Evolutionary conservation across 2,888 invertebrate genomes (phyloP).

Genomic region (Tipula unca): DNA sequence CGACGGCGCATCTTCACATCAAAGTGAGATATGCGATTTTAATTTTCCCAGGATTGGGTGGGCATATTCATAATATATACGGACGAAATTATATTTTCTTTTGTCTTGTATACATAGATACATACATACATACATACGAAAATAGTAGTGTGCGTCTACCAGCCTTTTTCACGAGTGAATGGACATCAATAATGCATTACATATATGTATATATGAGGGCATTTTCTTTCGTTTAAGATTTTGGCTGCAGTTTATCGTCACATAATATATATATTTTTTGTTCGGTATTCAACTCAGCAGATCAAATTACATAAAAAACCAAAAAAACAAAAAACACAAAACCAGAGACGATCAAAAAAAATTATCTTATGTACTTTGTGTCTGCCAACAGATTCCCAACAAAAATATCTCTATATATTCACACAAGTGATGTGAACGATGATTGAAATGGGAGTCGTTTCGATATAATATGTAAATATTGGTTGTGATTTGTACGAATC

Average conservation of each 20-base stretch:
- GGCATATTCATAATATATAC: not conserved
- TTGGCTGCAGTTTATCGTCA: not conserved
- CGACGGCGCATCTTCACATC: not conserved
- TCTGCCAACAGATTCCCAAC: not conserved
- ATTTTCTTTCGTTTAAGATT: not conserved
- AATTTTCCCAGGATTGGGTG: conserved; percentile 14
- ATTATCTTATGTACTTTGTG: not conserved
- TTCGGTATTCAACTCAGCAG: not conserved
- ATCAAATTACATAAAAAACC: not conserved
- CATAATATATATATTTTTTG: not conserved
- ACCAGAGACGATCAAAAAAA: not conserved
- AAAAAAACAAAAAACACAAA: not conserved
- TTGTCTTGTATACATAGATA: not conserved
- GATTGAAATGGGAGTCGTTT: not conserved
- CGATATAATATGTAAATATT: not conserved
- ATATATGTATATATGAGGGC: not conserved
- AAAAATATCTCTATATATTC: not conserved
- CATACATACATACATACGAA: not conserved
- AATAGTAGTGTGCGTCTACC: not conserved
- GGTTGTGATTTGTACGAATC: not conserved
- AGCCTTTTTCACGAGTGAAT: not conserved
- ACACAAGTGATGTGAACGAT: not conserved
- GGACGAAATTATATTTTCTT: not conserved
- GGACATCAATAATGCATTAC: not conserved
- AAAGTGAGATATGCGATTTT: not conserved